phyloP scores from a whole-genome alignment of 2,888 invertebrate species.

The Eubasilissa splendida region DNA sequence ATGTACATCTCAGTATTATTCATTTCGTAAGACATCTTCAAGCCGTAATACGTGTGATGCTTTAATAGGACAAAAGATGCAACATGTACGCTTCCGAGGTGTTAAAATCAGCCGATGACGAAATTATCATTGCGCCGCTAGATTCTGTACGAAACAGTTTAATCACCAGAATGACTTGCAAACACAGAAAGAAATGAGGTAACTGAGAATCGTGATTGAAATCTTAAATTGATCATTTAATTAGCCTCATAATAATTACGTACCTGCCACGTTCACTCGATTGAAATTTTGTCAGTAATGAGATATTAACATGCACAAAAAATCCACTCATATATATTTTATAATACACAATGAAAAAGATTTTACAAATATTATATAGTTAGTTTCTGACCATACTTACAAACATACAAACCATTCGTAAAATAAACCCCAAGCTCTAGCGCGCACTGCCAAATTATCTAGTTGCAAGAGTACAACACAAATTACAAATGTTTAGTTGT shows the following conservation, averaged over 20 bases:
- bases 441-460: no score
- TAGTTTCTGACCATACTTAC: no score
- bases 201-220: slow-evolving; percentile 22
- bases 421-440: no score
- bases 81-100: slow-evolving; percentile 26
- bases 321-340: background rate
- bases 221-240: slow-evolving; percentile 38
- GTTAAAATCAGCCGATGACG: slow-evolving; percentile 23
- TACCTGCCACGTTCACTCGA: slow-evolving; percentile 8
- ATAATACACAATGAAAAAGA: no score
- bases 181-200: slow-evolving; percentile 26
- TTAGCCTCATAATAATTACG: slow-evolving; percentile 16
- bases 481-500: no score
- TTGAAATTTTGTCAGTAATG: slow-evolving; percentile 38
- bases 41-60: background rate
- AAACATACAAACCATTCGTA: no score
- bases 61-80: slow-evolving; percentile 10
- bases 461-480: no score
- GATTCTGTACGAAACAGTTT: background rate
- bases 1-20: no score
- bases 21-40: background rate
- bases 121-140: slow-evolving; percentile 8
- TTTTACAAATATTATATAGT: no score
- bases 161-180: slow-evolving; percentile 35
- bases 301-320: slow-evolving; percentile 17